Percentiles rank a stretch among this genome's conserved stretches.
These are phyloP conservation scores for Chascanopsetta lugubris DNA, from an alignment of 2,113 vertebrate genomes.

Conservation along the genomic window DNA sequence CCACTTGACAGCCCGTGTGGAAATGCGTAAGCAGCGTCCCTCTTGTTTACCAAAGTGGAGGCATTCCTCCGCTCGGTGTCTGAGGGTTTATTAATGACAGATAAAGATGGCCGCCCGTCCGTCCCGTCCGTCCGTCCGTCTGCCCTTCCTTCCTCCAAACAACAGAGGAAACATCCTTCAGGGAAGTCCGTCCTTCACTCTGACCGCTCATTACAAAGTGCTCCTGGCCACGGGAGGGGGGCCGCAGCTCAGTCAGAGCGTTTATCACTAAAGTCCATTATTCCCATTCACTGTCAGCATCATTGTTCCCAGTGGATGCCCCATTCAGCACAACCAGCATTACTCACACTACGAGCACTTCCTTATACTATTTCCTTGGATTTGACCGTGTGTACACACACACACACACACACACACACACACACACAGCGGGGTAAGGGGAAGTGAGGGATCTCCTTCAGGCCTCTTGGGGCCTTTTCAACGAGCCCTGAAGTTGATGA, in stretches of 20 bases:
- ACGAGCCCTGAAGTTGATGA: slow-evolving; percentile 15
- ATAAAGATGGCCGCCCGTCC: slow-evolving; percentile 60
- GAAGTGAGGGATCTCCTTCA: slow-evolving; percentile 47
- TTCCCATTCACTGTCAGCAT: slow-evolving; percentile 49
- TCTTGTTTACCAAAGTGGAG: slow-evolving; percentile 62
- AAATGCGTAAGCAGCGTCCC: slow-evolving; percentile 73
- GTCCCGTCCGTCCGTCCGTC: too few species aligned
- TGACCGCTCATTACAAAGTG: slow-evolving; percentile 18
- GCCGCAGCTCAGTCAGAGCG: slow-evolving; percentile 29
- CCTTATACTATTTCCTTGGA: slow-evolving; percentile 70
- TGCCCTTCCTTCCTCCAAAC: slow-evolving; percentile 74
- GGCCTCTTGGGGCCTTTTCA: slow-evolving; percentile 20
- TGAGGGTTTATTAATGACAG: slow-evolving; percentile 70
- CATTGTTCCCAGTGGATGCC: slow-evolving; percentile 73
- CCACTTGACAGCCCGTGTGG: slow-evolving; percentile 60
- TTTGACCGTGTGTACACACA: slow-evolving; percentile 43
- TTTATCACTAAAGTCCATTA: slow-evolving; percentile 54
- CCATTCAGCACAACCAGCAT: slow-evolving; percentile 56
- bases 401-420: slow-evolving; percentile 4
- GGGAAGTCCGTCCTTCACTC: slow-evolving; percentile 57
- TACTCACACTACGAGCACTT: slow-evolving; percentile 66
- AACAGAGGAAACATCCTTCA: slow-evolving; percentile 66
- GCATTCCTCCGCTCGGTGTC: slow-evolving; percentile 54
- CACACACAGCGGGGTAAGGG: background rate
- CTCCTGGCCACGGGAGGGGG: slow-evolving; percentile 1